Evolutionary conservation across 1,140 invertebrate species (phyloP).

Genomic region (Eulimnadia texana): DNA sequence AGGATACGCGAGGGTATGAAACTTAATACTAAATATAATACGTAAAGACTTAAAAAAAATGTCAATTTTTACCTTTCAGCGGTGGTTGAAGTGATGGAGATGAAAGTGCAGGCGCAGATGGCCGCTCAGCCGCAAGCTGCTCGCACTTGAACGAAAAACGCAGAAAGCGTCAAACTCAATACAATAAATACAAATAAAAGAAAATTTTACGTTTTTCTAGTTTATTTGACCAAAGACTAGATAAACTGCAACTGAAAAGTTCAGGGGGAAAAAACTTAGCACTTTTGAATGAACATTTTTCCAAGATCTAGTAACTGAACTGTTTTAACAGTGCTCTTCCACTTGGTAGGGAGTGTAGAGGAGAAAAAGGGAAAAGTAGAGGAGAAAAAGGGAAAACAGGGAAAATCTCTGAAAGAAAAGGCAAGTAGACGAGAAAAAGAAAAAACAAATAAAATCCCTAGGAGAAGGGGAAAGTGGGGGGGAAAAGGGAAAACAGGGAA

Average conservation of each 20-base stretch:
- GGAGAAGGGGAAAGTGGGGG: not conserved
- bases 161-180: too few relatives aligned
- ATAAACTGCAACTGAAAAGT: too few relatives aligned
- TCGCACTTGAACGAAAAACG: slow-evolving; percentile 14
- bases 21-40: not conserved
- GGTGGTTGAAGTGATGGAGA: slow-evolving; percentile 32
- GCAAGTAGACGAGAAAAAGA: not conserved
- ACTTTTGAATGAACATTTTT: too few relatives aligned
- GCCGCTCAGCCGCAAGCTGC: slow-evolving; percentile 24
- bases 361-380: not conserved
- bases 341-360: slow-evolving; percentile 13
- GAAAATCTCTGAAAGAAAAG: not conserved
- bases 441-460: not conserved
- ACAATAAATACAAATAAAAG: not conserved
- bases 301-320: not conserved
- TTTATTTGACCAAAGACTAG: too few relatives aligned
- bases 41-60: not conserved
- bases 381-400: not conserved
- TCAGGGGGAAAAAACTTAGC: too few relatives aligned
- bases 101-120: slow-evolving; percentile 31
- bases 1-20: slow-evolving; percentile 58
- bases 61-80: slow-evolving; percentile 25
- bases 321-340: not conserved
- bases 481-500: not conserved
- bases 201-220: too few relatives aligned